These are phyloP conservation scores for Ormyrus labotus DNA, from an alignment of 2,888 invertebrate genomes.

Conservation along the genomic window DNA sequence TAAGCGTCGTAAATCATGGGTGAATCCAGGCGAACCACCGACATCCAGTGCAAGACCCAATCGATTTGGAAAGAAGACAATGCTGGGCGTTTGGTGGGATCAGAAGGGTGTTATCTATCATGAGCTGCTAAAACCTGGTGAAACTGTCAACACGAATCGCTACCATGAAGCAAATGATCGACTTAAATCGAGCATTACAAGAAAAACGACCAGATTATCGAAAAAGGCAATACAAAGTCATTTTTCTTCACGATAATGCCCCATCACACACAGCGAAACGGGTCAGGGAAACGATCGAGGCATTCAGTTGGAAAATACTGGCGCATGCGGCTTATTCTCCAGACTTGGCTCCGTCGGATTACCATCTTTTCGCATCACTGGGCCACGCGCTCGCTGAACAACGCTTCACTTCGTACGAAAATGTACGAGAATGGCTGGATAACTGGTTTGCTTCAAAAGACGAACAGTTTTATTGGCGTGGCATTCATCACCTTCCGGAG, in stretches of 20 bases:
- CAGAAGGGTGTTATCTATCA: neutral
- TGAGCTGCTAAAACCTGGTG: neutral
- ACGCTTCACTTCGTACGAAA: neutral
- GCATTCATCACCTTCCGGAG: neutral
- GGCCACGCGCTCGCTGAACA: too few species aligned
- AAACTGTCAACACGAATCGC: neutral
- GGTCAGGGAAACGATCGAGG: neutral
- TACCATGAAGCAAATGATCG: too few species aligned
- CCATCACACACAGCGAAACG: neutral
- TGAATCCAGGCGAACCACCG: too few species aligned
- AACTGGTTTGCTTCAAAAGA: constrained; percentile 6
- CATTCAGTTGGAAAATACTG: too few species aligned
- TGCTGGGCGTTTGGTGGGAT: neutral
- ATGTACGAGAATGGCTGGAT: neutral
- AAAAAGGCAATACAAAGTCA: too few species aligned
- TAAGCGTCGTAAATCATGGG: neutral
- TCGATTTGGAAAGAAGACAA: neutral
- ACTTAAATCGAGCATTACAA: too few species aligned
- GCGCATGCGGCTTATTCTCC: neutral
- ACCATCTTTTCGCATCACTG: neutral
- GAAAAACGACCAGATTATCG: too few species aligned
- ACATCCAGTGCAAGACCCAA: neutral
- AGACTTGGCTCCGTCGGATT: neutral
- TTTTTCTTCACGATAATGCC: neutral
- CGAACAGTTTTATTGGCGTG: constrained; percentile 6